Evolutionary conservation across 2,888 invertebrate genomes (phyloP).

Genomic region (Caenorhabditis auriculariae): DNA sequence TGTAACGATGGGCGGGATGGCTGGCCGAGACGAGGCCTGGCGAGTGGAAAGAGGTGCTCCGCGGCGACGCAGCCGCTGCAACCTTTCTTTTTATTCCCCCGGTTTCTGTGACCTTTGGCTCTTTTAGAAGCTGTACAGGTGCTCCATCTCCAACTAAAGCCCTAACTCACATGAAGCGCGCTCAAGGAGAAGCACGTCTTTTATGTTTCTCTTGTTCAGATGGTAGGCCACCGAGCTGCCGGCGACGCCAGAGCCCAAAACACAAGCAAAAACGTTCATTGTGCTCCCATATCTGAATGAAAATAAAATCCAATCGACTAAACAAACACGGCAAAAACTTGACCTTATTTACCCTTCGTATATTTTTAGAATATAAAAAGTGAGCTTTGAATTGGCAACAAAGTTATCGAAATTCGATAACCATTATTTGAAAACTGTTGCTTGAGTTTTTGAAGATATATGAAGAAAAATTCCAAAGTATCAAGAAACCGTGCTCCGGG

Average conservation of each 20-base stretch:
- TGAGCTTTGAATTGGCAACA: no score
- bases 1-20: constrained; percentile 66
- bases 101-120: no score
- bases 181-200: constrained; percentile 52
- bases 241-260: constrained; percentile 66
- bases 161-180: constrained; percentile 33
- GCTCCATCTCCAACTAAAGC: no score
- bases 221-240: constrained; percentile 66
- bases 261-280: constrained; percentile 45
- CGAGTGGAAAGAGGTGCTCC: constrained; percentile 49
- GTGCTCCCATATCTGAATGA: constrained; percentile 16
- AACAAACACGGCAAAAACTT: no score
- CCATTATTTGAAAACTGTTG: no score
- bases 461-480: no score
- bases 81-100: background rate
- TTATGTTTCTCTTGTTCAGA: constrained; percentile 64
- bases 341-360: no score
- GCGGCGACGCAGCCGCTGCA: constrained; percentile 39
- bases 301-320: background rate
- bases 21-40: constrained; percentile 64
- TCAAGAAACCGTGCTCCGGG: no score
- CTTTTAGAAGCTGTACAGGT: no score
- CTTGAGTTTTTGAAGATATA: no score
- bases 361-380: no score
- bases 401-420: no score